Evolutionary conservation across 1,140 invertebrate genomes (phyloP).

Genomic region (Mylabris phalerata): DNA sequence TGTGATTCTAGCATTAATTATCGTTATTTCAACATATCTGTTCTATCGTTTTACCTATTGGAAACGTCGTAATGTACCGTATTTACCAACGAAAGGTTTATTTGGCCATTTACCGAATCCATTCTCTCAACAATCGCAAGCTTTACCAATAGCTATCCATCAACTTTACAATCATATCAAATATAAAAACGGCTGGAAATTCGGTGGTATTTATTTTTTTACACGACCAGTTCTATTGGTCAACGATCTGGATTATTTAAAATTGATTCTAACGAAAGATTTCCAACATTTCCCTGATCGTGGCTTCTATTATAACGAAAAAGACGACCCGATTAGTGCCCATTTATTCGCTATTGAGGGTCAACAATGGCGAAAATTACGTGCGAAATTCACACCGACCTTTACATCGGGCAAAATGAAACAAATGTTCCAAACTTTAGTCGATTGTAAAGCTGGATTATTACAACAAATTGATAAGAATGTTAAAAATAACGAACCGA

Average conservation of each 20-base stretch:
- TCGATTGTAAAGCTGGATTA: conserved; percentile 29
- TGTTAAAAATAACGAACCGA: conserved; percentile 6
- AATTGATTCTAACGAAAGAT: conserved; percentile 7
- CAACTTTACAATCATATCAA: conserved; percentile 22
- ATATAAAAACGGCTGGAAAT: conserved; percentile 6
- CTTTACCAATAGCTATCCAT: background rate
- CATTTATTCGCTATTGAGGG: conserved; percentile 45
- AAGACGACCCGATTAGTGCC: conserved; percentile 44
- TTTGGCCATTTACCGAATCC: conserved; percentile 21
- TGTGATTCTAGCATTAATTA: background rate
- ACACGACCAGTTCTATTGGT: conserved; percentile 19
- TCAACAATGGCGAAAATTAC: conserved; percentile 44
- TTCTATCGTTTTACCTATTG: conserved; percentile 8
- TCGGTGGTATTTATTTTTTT: conserved; percentile 18
- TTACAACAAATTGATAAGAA: background rate
- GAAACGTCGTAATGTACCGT: conserved; percentile 7
- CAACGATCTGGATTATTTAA: conserved; percentile 45
- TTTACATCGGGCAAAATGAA: conserved; percentile 53
- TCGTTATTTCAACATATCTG: background rate
- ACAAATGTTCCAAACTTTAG: conserved; percentile 46
- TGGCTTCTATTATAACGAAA: conserved; percentile 39
- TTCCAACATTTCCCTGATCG: conserved; percentile 44
- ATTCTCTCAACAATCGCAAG: conserved; percentile 5
- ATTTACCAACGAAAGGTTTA: conserved; percentile 6
- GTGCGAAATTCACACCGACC: conserved; percentile 43